Percentiles rank a stretch among this genome's conserved stretches.
Evolutionary conservation across 2,797 vertebrate species (phyloP).

Genomic region (Acanthornis magna): DNA sequence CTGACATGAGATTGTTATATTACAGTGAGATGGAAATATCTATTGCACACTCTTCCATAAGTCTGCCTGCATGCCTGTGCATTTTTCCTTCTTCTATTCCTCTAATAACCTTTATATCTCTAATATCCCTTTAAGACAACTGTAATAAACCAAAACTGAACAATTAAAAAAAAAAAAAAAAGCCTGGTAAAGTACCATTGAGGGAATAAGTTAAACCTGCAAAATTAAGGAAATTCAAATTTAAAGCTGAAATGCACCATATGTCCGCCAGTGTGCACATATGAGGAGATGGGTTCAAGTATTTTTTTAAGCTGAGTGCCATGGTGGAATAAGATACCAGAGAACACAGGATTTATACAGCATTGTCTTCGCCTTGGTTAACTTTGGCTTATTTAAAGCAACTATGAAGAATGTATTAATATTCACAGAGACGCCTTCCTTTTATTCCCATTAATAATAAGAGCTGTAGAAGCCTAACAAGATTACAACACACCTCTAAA

Average conservation of each 20-base stretch:
- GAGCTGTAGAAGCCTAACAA: neutral
- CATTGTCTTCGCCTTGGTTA: neutral
- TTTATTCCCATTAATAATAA: slow-evolving; percentile 16
- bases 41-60: slow-evolving; percentile 58
- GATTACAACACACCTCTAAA: slow-evolving; percentile 1
- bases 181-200: slow-evolving; percentile 60
- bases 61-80: slow-evolving; percentile 19
- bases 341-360: neutral
- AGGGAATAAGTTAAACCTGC: slow-evolving; percentile 65
- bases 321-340: neutral
- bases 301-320: neutral
- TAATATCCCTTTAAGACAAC: slow-evolving; percentile 43
- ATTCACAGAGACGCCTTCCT: neutral
- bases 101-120: slow-evolving; percentile 64
- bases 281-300: slow-evolving; percentile 38
- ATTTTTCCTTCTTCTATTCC: slow-evolving; percentile 47
- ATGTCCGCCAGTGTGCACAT: slow-evolving; percentile 53
- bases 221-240: slow-evolving; percentile 70
- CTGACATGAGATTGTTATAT: slow-evolving; percentile 55
- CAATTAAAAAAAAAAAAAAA: slow-evolving; percentile 52
- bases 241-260: slow-evolving; percentile 73
- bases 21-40: slow-evolving; percentile 56
- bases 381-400: neutral
- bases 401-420: neutral
- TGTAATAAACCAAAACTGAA: slow-evolving; percentile 64